phyloP scores from a whole-genome alignment of 30 jellyfish, hydroid and myxozoan genomes.

The Sanderia malayensis region DNA sequence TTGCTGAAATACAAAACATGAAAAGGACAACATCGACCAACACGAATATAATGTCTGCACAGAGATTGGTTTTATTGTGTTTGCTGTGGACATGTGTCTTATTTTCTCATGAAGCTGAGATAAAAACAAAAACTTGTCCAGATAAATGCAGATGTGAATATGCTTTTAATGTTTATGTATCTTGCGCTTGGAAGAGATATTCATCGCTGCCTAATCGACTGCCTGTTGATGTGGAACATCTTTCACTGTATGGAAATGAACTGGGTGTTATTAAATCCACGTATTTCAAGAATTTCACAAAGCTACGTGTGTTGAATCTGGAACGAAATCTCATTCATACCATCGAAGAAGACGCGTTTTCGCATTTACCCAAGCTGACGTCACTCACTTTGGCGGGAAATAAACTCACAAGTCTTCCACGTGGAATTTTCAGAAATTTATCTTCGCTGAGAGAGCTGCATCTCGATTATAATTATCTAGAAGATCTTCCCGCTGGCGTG shows the following conservation, averaged over 20 bases:
- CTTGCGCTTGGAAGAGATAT: constrained; percentile 67
- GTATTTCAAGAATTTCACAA: constrained; percentile 54
- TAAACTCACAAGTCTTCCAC: constrained; percentile 49
- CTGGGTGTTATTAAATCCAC: constrained; percentile 24
- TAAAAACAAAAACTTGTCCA: constrained; percentile 38
- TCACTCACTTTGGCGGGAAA: constrained; percentile 81
- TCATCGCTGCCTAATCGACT: constrained; percentile 53
- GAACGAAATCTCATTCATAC: constrained; percentile 51
- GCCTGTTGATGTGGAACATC: constrained; percentile 67
- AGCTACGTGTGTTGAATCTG: constrained; percentile 58
- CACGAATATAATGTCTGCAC: neutral
- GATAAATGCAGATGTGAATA: constrained; percentile 52
- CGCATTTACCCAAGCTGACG: constrained; percentile 31
- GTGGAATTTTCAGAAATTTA: constrained; percentile 45
- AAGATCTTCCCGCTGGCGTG: constrained; percentile 49
- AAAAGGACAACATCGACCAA: too few relatives aligned
- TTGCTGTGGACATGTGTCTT: neutral
- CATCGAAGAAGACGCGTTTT: constrained; percentile 73
- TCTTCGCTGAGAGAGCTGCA: constrained; percentile 77
- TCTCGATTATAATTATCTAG: constrained; percentile 63
- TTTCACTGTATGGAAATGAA: constrained; percentile 67
- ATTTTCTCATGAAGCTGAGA: neutral
- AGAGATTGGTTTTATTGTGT: neutral
- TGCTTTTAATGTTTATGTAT: constrained; percentile 21
- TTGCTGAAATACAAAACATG: too few relatives aligned